A percentile compares a stretch with the other conserved stretches of the same genome.
phyloP scores from a whole-genome alignment of 2,888 invertebrate genomes.

The Drosophila kanekoi region DNA sequence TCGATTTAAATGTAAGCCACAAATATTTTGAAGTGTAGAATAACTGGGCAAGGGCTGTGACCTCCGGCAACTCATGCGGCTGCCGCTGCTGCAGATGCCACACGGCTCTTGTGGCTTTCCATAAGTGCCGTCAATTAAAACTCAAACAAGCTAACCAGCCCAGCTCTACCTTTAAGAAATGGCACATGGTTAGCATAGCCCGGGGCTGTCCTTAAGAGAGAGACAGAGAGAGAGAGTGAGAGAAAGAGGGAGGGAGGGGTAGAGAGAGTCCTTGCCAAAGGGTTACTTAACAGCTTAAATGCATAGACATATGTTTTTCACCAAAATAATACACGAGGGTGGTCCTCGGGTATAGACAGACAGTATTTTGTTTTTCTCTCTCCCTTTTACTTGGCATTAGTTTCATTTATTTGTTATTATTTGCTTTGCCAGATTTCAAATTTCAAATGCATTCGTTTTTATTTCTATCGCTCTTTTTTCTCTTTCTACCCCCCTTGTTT shows the following conservation, averaged over 20 bases:
- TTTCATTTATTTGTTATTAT: slow-evolving; percentile 75
- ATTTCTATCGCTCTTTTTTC: slow-evolving; percentile 3
- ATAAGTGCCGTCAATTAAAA: slow-evolving; percentile 71
- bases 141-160: slow-evolving; percentile 22
- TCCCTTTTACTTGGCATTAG: slow-evolving; percentile 54
- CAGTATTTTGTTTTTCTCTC: slow-evolving; percentile 16
- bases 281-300: slow-evolving; percentile 70
- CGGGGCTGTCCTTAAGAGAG: slow-evolving; percentile 25
- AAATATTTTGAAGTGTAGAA: slow-evolving; percentile 13
- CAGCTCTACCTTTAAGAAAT: slow-evolving; percentile 43
- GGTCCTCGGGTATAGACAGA: slow-evolving; percentile 49
- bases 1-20: neutral
- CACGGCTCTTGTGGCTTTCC: slow-evolving; percentile 53
- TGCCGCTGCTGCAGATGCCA: slow-evolving; percentile 62
- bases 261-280: slow-evolving; percentile 44
- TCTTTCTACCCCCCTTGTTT: slow-evolving; percentile 27
- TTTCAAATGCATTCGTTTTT: slow-evolving; percentile 59
- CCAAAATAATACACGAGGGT: slow-evolving; percentile 50
- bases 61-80: slow-evolving; percentile 22
- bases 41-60: slow-evolving; percentile 18
- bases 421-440: slow-evolving; percentile 64
- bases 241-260: neutral
- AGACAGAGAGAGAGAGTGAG: neutral
- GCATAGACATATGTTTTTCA: slow-evolving; percentile 62
- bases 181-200: slow-evolving; percentile 49